These are phyloP conservation scores for Diabrotica balteata DNA, from an alignment of 2,888 invertebrate species.

Conservation along the genomic window DNA sequence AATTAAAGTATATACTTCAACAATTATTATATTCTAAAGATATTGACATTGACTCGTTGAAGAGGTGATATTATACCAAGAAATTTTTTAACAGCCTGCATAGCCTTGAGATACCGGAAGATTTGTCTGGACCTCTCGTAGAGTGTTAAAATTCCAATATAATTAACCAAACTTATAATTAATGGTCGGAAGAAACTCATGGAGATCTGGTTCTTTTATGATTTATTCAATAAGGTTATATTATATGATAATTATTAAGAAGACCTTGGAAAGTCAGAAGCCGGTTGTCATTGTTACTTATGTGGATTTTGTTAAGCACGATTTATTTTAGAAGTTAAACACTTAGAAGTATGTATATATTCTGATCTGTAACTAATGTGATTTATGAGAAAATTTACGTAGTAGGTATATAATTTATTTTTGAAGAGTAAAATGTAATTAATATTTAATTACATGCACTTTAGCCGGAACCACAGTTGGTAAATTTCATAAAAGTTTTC, in stretches of 20 bases:
- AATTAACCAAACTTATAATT: slow-evolving; percentile 14
- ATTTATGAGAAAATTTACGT: too few relatives aligned
- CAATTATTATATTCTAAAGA: too few relatives aligned
- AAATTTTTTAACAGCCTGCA: background rate
- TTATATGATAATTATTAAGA: slow-evolving; percentile 2
- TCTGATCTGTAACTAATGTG: background rate
- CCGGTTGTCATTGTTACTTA: slow-evolving; percentile 6
- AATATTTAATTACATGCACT: too few relatives aligned
- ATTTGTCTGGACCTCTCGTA: slow-evolving; percentile 5
- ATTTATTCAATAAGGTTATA: slow-evolving; percentile 18
- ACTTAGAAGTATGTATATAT: background rate
- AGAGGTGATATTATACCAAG: too few relatives aligned
- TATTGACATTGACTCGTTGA: too few relatives aligned
- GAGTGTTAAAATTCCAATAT: slow-evolving; percentile 1
- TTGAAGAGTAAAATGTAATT: too few relatives aligned
- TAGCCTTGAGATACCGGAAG: slow-evolving; percentile 6
- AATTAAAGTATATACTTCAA: too few relatives aligned
- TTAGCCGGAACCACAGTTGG: too few relatives aligned
- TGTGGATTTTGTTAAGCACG: background rate
- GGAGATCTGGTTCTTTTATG: slow-evolving; percentile 21
- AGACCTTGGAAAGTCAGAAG: slow-evolving; percentile 18
- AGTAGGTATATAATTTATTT: too few relatives aligned
- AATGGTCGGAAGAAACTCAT: slow-evolving; percentile 9
- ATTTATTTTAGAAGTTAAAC: background rate
- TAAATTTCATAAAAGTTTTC: too few relatives aligned